Conservation (phyloP, 1,140 invertebrate genomes). For the Solen grandis region DNA sequence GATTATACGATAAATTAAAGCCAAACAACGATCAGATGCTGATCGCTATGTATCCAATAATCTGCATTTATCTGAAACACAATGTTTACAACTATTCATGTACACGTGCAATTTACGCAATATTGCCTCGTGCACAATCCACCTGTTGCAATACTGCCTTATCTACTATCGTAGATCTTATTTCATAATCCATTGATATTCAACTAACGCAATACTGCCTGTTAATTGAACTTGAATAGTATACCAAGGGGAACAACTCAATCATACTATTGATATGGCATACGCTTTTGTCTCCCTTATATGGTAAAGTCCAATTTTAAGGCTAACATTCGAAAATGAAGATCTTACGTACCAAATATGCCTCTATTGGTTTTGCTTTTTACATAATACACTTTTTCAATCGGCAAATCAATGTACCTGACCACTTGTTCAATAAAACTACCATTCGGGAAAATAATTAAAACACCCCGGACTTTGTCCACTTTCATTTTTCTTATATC, state of each 20-base stretch:
- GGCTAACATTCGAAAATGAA: slow-evolving; percentile 43
- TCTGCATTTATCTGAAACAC: not conserved
- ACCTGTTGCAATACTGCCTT: not conserved
- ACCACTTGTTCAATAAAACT: slow-evolving; percentile 12
- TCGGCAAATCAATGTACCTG: slow-evolving; percentile 11
- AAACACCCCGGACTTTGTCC: not conserved
- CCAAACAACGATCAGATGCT: no score
- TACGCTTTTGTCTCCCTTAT: not conserved
- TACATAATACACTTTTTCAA: slow-evolving; percentile 25
- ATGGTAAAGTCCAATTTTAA: slow-evolving; percentile 16
- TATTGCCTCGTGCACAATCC: not conserved
- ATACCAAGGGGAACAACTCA: not conserved
- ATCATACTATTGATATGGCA: not conserved
- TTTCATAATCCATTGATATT: not conserved
- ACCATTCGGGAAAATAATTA: slow-evolving; percentile 12
- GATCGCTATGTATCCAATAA: not conserved
- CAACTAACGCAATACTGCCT: not conserved
- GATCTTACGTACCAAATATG: slow-evolving; percentile 39
- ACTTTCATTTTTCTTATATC: not conserved
- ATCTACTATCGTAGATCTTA: not conserved
- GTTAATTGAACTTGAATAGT: not conserved
- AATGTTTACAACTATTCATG: not conserved
- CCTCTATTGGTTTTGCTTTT: slow-evolving; percentile 13
- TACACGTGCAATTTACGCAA: not conserved
- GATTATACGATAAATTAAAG: no score